phyloP scores from a whole-genome alignment of 1,140 invertebrate genomes.

The Drosophila mojavensis region DNA sequence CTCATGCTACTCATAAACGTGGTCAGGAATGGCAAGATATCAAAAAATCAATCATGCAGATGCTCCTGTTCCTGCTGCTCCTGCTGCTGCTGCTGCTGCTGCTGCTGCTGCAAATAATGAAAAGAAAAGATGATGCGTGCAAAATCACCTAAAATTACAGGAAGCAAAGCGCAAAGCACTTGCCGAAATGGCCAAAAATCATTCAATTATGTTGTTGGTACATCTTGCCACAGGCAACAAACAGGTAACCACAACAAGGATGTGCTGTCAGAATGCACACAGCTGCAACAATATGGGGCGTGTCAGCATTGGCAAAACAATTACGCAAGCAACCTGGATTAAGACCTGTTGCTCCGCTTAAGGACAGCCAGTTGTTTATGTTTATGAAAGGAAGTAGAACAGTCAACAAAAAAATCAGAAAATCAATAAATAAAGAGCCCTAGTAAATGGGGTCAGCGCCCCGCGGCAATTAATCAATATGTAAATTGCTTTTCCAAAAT shows the following conservation, averaged over 20 bases:
- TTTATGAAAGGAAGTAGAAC: constrained; percentile 53
- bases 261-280: constrained; percentile 28
- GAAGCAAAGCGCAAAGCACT: constrained; percentile 70
- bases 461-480: constrained; percentile 3
- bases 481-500: not conserved
- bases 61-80: constrained; percentile 33
- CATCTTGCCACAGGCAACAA: constrained; percentile 26
- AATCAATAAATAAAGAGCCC: not conserved
- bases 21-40: too few species aligned
- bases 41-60: constrained; percentile 22
- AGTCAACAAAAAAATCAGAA: constrained; percentile 27
- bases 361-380: constrained; percentile 41
- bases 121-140: constrained; percentile 39
- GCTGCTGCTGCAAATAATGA: constrained; percentile 38
- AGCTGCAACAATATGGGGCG: constrained; percentile 41
- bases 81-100: constrained; percentile 47
- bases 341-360: constrained; percentile 26
- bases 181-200: constrained; percentile 74
- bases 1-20: too few species aligned
- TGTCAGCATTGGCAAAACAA: constrained; percentile 27
- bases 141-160: constrained; percentile 77
- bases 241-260: constrained; percentile 37
- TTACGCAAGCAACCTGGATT: constrained; percentile 43
- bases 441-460: constrained; percentile 50
- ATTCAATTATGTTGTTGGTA: constrained; percentile 64